Base-by-base conservation (phyloP, 2,888 invertebrate species). In the Stictocephala bisonia region DNA sequence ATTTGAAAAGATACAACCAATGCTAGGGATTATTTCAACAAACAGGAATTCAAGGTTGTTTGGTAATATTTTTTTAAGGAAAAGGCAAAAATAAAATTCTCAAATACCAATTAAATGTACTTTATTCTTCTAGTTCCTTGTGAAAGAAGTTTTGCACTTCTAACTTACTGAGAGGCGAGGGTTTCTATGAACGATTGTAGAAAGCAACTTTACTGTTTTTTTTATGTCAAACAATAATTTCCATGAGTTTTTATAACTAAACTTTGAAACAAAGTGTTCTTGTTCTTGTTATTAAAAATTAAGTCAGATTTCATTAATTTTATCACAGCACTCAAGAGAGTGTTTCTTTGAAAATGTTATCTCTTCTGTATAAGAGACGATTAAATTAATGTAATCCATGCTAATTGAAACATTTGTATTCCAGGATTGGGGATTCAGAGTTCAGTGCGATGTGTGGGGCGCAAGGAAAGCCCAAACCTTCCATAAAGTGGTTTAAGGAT, bases 401-500 rank as follows among this genome's bases (percentile, higher is more conserved):
- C n/a, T n/a, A n/a, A n/a, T n/a, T n/a, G n/a, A n/a, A n/a, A n/a
- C n/a, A n/a, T n/a, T n/a, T n/a, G n/a, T n/a, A n/a, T 76, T 80
- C 72, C 78, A 89, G 91, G 72, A 91, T 94, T 15, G 93, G 92
- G 13, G 95, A 95, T 80, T 87, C 88, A 0, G 92, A 92, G 74
- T 95, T 92, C 83, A 88, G 90, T 15, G 91, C 94, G 1, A 89
- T 92, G 0, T 96, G 96, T 83, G 91, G 92, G 78, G 96, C 95
- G 1, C 90, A 93, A 79, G 96, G 95, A 0, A 96, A 96, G 82
- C 96, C 96, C 0, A 89, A 91, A 53, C 96, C 96, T 0, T 87
- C 86, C 56, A 91, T 96, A 2, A 90, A 89, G 76, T 97, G 96
- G 96, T 86, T 93, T 74, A 96, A 96, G 83, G 94, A 95, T 82